Conservation (phyloP, 2,797 vertebrate genomes). For the Danio albolineatus region DNA sequence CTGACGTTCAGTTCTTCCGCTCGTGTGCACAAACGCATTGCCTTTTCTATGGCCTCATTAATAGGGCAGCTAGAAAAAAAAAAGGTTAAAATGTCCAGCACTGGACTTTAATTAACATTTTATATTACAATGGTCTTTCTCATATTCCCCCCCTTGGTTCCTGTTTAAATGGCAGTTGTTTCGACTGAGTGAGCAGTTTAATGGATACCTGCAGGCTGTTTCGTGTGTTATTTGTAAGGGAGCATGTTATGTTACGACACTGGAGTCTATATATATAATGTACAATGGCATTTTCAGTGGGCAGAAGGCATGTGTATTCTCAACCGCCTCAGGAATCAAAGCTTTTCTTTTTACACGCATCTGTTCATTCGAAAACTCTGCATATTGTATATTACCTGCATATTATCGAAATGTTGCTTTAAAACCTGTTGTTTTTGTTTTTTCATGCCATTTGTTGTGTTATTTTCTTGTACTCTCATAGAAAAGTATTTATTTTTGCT, state of each 20-base stretch:
- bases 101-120: slow-evolving; percentile 18
- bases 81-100: slow-evolving; percentile 13
- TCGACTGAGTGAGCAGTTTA: slow-evolving; percentile 15
- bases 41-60: slow-evolving; percentile 28
- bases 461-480: no score
- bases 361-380: background rate
- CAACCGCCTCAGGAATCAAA: slow-evolving; percentile 14
- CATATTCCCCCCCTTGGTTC: background rate
- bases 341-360: background rate
- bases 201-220: slow-evolving; percentile 8
- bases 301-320: background rate
- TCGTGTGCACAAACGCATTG: background rate
- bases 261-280: slow-evolving; percentile 15
- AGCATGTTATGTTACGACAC: background rate
- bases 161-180: background rate
- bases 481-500: no score
- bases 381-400: background rate
- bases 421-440: no score
- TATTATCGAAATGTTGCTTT: no score
- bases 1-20: slow-evolving; percentile 16
- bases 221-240: slow-evolving; percentile 1
- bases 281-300: slow-evolving; percentile 22
- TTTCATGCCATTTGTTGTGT: no score
- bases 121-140: background rate
- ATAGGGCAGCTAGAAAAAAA: background rate